A percentile compares a stretch with the other conserved stretches of the same genome.
Conservation (phyloP, 30 jellyfish, hydroid and myxozoan species). For the Pelagia noctiluca region DNA sequence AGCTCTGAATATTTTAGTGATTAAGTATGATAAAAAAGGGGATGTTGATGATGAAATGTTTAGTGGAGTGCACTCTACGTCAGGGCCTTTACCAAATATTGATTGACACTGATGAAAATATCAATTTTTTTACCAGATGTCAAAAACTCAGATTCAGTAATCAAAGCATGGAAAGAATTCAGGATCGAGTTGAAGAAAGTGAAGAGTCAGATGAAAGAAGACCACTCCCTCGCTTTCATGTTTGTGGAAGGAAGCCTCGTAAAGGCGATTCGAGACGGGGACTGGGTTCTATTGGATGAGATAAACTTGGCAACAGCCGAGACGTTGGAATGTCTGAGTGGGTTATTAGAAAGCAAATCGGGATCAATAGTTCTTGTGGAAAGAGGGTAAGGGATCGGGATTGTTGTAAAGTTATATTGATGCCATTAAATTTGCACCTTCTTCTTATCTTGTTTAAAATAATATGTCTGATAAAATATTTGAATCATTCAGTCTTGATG, state of each 20-base stretch:
- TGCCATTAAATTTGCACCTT: background rate
- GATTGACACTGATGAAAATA: too few relatives aligned
- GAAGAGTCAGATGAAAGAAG: slow-evolving; percentile 61
- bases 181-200: slow-evolving; percentile 60
- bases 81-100: too few relatives aligned
- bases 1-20: too few relatives aligned
- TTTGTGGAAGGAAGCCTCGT: slow-evolving; percentile 90
- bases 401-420: background rate
- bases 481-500: too few relatives aligned
- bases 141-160: too few relatives aligned
- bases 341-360: slow-evolving; percentile 84
- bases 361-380: slow-evolving; percentile 94
- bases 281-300: slow-evolving; percentile 98
- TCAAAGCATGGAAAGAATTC: slow-evolving; percentile 48
- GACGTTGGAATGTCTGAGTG: slow-evolving; percentile 89
- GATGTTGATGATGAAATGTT: too few relatives aligned
- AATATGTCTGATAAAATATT: too few relatives aligned
- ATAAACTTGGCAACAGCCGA: slow-evolving; percentile 96
- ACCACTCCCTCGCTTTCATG: slow-evolving; percentile 72
- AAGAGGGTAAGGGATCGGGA: slow-evolving; percentile 94
- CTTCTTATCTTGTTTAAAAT: too few relatives aligned
- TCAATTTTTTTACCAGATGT: too few relatives aligned
- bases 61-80: too few relatives aligned
- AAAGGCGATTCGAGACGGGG: slow-evolving; percentile 85
- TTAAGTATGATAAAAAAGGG: too few relatives aligned